Conservation (phyloP, 2,113 vertebrate genomes). For the Stictonetta naevosa region DNA sequence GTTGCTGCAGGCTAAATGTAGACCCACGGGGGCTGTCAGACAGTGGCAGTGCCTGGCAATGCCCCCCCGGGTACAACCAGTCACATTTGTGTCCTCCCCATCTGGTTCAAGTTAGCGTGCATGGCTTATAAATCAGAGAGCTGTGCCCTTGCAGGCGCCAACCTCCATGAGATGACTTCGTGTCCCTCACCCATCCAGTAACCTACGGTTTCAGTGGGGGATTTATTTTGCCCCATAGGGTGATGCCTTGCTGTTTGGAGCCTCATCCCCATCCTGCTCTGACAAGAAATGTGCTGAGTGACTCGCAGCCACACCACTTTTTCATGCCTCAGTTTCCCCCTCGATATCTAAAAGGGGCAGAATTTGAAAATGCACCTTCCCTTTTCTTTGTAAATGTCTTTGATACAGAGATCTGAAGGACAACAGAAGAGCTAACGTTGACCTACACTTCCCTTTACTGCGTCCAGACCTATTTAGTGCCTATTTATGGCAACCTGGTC, state of each 20-base stretch:
- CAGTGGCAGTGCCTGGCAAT: background rate
- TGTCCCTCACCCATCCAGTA: background rate
- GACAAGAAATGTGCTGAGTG: background rate
- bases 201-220: background rate
- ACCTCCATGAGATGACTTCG: fast-evolving
- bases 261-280: background rate
- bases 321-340: conserved; percentile 14
- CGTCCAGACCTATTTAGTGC: conserved; percentile 29
- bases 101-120: background rate
- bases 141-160: background rate
- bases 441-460: background rate
- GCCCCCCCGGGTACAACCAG: background rate
- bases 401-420: conserved; percentile 34
- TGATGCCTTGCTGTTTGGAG: background rate
- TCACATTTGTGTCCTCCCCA: background rate
- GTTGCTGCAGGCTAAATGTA: background rate
- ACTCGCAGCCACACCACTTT: background rate
- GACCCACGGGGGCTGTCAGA: background rate
- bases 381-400: conserved; percentile 18
- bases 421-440: background rate
- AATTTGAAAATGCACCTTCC: conserved; percentile 8
- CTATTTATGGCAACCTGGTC: conserved; percentile 61
- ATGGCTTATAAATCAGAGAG: background rate
- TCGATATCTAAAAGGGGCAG: background rate
- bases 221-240: background rate